Percentiles rank a stretch among this genome's conserved stretches.
phyloP scores from a whole-genome alignment of 2,113 vertebrate genomes.

The Otolemur garnettii region DNA sequence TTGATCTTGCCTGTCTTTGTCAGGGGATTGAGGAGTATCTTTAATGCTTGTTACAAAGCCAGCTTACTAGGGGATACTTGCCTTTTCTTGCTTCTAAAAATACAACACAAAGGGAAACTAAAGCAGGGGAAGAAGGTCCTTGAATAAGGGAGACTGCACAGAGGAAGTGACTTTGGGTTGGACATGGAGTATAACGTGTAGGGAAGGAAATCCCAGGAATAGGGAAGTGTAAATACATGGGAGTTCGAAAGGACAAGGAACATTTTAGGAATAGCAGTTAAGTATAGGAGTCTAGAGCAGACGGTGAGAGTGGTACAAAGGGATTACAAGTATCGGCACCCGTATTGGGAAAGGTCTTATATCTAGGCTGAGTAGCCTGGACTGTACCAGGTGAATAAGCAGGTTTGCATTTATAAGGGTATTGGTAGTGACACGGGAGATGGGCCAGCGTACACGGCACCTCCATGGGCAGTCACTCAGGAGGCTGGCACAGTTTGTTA shows the following conservation, averaged over 20 bases:
- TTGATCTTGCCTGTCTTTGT: constrained; percentile 48
- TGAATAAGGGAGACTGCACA: neutral
- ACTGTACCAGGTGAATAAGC: neutral
- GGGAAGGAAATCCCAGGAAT: neutral
- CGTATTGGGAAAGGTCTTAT: neutral
- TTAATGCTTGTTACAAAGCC: constrained; percentile 59
- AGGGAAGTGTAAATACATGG: neutral
- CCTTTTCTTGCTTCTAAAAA: constrained; percentile 68
- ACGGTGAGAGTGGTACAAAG: neutral
- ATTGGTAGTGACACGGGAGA: neutral
- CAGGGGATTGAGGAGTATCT: neutral
- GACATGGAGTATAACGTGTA: neutral
- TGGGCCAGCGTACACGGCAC: neutral
- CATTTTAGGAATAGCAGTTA: neutral
- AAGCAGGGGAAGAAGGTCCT: constrained; percentile 41
- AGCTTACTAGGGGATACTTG: constrained; percentile 3
- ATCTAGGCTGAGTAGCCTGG: neutral
- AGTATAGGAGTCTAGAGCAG: neutral
- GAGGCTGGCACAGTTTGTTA: neutral
- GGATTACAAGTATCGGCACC: neutral
- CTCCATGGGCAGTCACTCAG: neutral
- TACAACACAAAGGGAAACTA: constrained; percentile 18
- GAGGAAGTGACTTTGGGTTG: neutral
- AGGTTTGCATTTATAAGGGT: neutral
- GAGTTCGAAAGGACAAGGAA: neutral